Evolutionary conservation across 2,797 vertebrate species (phyloP).

Genomic region (Acomys russatus): DNA sequence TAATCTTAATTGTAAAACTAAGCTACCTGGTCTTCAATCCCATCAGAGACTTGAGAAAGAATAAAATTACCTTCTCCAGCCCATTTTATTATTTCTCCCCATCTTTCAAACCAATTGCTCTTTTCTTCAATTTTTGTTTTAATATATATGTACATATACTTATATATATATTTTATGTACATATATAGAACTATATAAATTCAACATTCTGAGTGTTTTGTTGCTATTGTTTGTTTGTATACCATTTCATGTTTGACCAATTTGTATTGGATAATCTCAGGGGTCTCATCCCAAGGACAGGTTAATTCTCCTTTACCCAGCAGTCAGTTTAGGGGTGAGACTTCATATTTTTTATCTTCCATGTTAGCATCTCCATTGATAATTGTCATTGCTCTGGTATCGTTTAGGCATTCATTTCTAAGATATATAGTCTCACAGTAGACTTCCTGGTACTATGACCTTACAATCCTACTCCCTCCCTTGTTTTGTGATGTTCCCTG

Average conservation of each 20-base stretch:
- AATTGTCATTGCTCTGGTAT: not conserved
- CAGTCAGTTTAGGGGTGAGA: not conserved
- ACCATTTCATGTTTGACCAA: not conserved
- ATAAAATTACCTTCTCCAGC: not conserved
- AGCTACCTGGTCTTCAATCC: too few species aligned
- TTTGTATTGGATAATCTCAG: not conserved
- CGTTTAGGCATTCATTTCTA: not conserved
- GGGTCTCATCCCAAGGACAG: too few species aligned
- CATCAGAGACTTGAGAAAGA: too few species aligned
- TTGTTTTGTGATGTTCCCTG: not conserved
- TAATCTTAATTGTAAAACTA: too few species aligned
- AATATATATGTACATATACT: not conserved
- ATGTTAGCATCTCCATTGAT: not conserved
- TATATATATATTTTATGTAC: not conserved
- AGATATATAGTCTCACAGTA: not conserved
- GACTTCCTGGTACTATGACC: not conserved
- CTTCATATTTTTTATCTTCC: not conserved
- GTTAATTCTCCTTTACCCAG: not conserved
- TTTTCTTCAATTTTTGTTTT: not conserved
- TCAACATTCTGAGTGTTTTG: not conserved
- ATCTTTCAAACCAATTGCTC: not conserved
- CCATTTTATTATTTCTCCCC: not conserved
- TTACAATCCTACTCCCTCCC: not conserved
- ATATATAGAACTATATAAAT: not conserved
- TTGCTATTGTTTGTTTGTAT: not conserved